Conservation (phyloP, 2,113 vertebrate genomes). For the Atrichornis clamosus region DNA sequence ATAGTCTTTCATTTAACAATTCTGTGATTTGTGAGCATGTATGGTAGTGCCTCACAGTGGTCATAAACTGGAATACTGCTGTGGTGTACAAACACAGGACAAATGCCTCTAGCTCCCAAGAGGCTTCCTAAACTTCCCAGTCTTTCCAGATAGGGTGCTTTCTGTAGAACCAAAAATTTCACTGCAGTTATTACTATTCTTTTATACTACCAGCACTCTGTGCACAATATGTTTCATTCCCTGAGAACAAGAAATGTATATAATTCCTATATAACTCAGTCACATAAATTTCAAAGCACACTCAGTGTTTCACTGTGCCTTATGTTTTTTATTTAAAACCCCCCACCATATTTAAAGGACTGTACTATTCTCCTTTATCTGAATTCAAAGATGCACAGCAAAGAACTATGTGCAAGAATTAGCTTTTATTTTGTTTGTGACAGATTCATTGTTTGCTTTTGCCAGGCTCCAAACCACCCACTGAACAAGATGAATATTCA, state of each 20-base stretch:
- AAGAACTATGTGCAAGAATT: conserved; percentile 9
- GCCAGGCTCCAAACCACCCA: neutral
- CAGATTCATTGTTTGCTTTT: conserved; percentile 41
- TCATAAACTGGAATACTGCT: neutral
- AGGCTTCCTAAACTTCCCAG: neutral
- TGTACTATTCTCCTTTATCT: neutral
- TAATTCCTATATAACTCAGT: neutral
- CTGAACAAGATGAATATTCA: conserved; percentile 50
- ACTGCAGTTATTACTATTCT: neutral
- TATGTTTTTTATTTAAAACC: neutral
- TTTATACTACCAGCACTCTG: neutral
- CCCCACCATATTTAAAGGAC: neutral
- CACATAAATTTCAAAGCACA: neutral
- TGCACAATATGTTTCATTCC: neutral
- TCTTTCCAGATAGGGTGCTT: neutral
- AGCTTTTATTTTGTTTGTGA: conserved; percentile 12
- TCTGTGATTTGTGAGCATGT: neutral
- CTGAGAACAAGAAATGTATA: neutral
- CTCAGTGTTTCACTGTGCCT: neutral
- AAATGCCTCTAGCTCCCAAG: neutral
- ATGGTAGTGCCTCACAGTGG: neutral
- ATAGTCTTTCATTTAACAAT: neutral
- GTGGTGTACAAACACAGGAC: neutral
- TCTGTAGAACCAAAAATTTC: neutral
- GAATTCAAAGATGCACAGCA: neutral